Conservation (phyloP, 2,113 vertebrate genomes). For the Isurus oxyrinchus region DNA sequence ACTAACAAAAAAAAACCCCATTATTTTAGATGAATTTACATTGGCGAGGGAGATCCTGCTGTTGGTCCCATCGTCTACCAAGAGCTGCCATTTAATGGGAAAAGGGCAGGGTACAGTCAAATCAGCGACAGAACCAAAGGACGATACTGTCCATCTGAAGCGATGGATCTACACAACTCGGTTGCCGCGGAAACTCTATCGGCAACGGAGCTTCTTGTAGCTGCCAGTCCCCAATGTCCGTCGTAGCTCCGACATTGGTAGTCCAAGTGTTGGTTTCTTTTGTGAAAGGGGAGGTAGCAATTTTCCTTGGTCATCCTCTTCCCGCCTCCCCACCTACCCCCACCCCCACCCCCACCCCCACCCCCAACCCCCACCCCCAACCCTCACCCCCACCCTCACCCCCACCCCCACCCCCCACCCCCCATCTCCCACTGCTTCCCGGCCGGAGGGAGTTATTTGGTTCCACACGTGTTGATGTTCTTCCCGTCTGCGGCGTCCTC, state of each 20-base stretch:
- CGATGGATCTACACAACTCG: not conserved
- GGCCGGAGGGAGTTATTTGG: slow-evolving; percentile 58
- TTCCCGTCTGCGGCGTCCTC: slow-evolving; percentile 83
- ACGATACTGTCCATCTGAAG: not conserved
- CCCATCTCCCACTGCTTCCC: not conserved
- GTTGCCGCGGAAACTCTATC: not conserved
- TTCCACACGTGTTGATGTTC: slow-evolving; percentile 89
- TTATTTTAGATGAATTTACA: not conserved
- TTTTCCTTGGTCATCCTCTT: not conserved
- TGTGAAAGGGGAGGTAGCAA: not conserved
- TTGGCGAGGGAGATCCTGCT: not conserved
- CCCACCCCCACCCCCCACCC: not conserved
- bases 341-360: not conserved
- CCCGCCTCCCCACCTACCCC: not conserved
- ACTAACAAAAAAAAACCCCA: not conserved
- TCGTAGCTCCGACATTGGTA: not conserved
- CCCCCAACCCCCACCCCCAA: not conserved
- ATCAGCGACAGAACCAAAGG: not conserved
- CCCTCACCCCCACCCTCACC: too few relatives aligned
- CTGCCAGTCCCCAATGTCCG: not conserved
- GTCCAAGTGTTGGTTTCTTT: not conserved
- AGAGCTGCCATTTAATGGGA: not conserved
- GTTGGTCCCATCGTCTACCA: not conserved
- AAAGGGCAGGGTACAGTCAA: not conserved
- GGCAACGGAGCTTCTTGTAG: not conserved